phyloP scores from a whole-genome alignment of 92 coral and sea anemone genomes.

The Siderastrea siderea region DNA sequence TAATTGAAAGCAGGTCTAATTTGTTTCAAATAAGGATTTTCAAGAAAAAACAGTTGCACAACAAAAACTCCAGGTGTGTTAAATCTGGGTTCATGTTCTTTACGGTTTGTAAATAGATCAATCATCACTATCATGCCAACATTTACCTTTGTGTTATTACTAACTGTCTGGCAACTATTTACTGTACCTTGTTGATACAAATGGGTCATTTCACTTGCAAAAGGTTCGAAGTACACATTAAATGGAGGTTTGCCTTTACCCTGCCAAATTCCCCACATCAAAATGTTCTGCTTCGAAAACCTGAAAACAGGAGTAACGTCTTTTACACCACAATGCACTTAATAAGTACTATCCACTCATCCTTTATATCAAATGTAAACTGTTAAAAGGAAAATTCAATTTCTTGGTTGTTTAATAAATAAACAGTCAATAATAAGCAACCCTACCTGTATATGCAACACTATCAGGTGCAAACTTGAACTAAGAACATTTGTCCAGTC shows the following conservation, averaged over 20 bases:
- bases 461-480: no score
- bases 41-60: not conserved
- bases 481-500: no score
- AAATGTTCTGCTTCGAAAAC: slow-evolving; percentile 65
- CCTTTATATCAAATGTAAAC: no score
- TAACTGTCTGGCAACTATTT: not conserved
- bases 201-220: slow-evolving; percentile 46
- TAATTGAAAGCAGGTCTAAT: not conserved
- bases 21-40: not conserved
- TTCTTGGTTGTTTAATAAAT: no score
- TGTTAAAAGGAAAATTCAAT: no score
- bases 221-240: slow-evolving; percentile 55
- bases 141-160: not conserved
- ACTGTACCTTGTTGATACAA: slow-evolving; percentile 36
- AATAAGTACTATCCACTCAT: no score
- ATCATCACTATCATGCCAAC: not conserved
- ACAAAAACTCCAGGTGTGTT: not conserved
- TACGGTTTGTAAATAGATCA: not conserved
- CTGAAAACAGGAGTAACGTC: slow-evolving; percentile 20
- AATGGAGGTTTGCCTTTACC: slow-evolving; percentile 71
- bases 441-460: no score
- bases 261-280: slow-evolving; percentile 78
- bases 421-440: no score
- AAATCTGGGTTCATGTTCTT: not conserved
- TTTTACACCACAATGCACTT: not conserved